Base-by-base conservation (phyloP, 2,888 invertebrate genomes). In the Sarcophaga variegata region DNA sequence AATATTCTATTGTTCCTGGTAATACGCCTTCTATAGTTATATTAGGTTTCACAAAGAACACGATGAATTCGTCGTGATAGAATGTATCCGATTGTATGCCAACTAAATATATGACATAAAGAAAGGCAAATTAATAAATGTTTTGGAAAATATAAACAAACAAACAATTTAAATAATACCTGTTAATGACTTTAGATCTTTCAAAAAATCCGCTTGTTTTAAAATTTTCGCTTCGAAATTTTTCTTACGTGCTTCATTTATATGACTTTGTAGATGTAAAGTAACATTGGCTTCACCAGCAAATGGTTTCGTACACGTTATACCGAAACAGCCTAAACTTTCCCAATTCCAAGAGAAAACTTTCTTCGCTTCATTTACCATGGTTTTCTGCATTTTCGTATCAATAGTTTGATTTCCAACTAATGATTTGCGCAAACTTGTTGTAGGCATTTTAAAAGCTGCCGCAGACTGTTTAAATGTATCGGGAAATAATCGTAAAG, bases 1-100 rank as follows among this genome's bases (percentile, higher is more conserved):
- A 95, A 6, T 93, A 93, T 4, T 89, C 89, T 45, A 95, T 91
- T 22, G 93, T 93, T 20, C 92, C 93, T 17, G 93, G 94, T 1
- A 95, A 94, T 83, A 95, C 91, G 1, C 94, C 94, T 87, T 94
- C 93, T 3, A 95, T 88, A 0, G 94, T 93, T 69, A 95, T 90
- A 78, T 94, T 91, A 0, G 94, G 92, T 82, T 92, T 92, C 92
- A 95, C 93, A 63, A 91, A 90, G 89, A 95, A 95, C 63, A 93
- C 91, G 3, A 92, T 90, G 54, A 93, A 92, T n/a, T 93, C 90
- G 74, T 92, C 93, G 88, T 93, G 94, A 0, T 93, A 91, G 89
- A 95, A 95, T 0, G 95, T 94, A 70, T 91, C 94, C 75, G 95
- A 95, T 91, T 95, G 95, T 86, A 95, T 92, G 5, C 95, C 95